Evolutionary conservation across 2,888 invertebrate genomes (phyloP).

Genomic region (Aphrophora alni): DNA sequence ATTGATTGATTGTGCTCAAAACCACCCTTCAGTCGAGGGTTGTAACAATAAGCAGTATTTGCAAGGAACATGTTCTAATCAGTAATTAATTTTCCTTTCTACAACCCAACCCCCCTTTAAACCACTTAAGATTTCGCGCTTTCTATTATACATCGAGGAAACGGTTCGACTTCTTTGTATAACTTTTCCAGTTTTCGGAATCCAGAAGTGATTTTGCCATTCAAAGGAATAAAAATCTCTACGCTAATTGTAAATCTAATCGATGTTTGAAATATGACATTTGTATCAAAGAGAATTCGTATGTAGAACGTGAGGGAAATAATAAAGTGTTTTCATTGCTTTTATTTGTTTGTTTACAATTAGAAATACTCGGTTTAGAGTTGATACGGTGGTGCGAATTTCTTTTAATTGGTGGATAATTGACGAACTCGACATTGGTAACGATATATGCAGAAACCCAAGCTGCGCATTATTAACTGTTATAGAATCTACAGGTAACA

Average conservation of each 20-base stretch:
- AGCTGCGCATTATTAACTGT: too few relatives aligned
- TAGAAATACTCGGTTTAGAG: too few relatives aligned
- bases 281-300: too few relatives aligned
- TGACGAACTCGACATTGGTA: too few relatives aligned
- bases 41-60: neutral
- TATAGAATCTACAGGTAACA: too few relatives aligned
- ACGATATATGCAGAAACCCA: too few relatives aligned
- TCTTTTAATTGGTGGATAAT: too few relatives aligned
- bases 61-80: neutral
- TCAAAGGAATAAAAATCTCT: neutral
- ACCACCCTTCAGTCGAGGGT: neutral
- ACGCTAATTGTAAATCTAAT: neutral
- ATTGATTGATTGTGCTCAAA: neutral
- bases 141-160: neutral
- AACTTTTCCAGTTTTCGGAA: neutral
- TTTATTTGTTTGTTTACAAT: too few relatives aligned
- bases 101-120: neutral
- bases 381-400: too few relatives aligned
- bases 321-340: too few relatives aligned
- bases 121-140: neutral
- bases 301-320: too few relatives aligned
- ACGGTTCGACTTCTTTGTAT: neutral
- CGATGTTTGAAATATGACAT: neutral
- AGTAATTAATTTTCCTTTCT: neutral
- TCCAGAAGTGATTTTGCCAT: neutral